These are phyloP conservation scores for Elephas maximus DNA, from an alignment of 2,113 vertebrate genomes.

Conservation along the genomic window DNA sequence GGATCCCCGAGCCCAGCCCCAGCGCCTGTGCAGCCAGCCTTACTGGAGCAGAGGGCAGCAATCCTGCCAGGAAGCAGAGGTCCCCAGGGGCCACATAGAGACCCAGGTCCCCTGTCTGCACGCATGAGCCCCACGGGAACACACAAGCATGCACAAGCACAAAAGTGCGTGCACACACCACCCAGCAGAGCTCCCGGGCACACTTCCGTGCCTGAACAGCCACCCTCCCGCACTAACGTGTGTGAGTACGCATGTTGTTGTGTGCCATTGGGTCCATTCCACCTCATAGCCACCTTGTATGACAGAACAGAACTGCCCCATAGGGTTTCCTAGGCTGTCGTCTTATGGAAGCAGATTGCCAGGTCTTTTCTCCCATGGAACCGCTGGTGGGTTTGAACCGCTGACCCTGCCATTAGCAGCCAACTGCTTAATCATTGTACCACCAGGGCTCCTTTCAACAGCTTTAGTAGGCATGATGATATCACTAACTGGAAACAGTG, in stretches of 20 bases:
- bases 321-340: too few relatives aligned
- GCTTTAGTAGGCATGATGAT: not conserved
- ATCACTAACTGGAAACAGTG: not conserved
- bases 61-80: fast-evolving
- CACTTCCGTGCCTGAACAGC: not conserved
- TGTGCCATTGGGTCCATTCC: not conserved
- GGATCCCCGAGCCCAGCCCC: not conserved
- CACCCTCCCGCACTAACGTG: too few relatives aligned
- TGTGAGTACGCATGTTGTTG: not conserved
- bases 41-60: not conserved
- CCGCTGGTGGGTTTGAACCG: not conserved
- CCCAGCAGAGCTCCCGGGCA: too few relatives aligned
- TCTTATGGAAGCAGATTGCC: too few relatives aligned
- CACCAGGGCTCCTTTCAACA: too few relatives aligned
- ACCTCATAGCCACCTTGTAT: not conserved
- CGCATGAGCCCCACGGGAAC: not conserved
- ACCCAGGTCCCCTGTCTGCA: not conserved
- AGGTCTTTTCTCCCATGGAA: not conserved
- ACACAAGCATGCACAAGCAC: not conserved
- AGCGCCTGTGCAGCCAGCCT: fast-evolving
- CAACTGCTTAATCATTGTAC: too few relatives aligned
- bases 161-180: not conserved
- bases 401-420: too few relatives aligned
- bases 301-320: not conserved
- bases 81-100: not conserved